phyloP scores from a whole-genome alignment of 2,797 vertebrate species.

The Sparidentex hasta region DNA sequence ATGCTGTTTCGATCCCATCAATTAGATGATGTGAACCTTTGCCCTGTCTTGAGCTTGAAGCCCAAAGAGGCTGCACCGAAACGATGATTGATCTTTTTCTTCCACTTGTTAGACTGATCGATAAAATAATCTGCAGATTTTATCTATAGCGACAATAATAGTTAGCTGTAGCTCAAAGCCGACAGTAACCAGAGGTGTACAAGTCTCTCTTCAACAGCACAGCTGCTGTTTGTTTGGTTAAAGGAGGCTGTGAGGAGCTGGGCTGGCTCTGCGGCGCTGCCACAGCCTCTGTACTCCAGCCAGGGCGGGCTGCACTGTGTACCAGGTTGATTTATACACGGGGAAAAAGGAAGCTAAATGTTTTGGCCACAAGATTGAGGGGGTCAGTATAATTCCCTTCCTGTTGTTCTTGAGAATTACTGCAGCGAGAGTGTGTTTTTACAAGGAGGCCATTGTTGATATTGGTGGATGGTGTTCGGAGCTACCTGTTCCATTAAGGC shows the following conservation, averaged over 20 bases:
- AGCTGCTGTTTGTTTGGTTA: constrained; percentile 72
- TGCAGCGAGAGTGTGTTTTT: constrained; percentile 38
- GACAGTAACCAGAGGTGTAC: constrained; percentile 13
- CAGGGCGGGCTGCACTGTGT: constrained; percentile 35
- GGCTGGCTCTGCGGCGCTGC: constrained; percentile 35
- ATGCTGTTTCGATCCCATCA: neutral
- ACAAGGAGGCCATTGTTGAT: constrained; percentile 48
- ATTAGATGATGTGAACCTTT: neutral
- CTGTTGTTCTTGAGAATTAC: constrained; percentile 60
- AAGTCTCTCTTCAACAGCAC: constrained; percentile 32
- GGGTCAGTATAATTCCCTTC: constrained; percentile 61
- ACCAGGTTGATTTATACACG: constrained; percentile 65
- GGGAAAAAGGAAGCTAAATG: constrained; percentile 68
- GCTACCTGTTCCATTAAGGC: constrained; percentile 56
- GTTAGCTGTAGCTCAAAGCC: too few relatives aligned
- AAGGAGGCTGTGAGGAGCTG: constrained; percentile 50
- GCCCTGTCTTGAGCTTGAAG: neutral
- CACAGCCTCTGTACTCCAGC: constrained; percentile 38
- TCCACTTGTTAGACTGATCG: too few relatives aligned
- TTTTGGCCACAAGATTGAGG: constrained; percentile 61
- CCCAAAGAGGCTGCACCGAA: too few relatives aligned
- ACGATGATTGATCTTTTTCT: too few relatives aligned
- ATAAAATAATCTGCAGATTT: too few relatives aligned
- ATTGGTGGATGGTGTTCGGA: constrained; percentile 37
- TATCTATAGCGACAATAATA: too few relatives aligned